Evolutionary conservation across 2,113 vertebrate genomes (phyloP), one percentile per base, ranked within the genome.

Genomic region (Thunnus thynnus): DNA sequence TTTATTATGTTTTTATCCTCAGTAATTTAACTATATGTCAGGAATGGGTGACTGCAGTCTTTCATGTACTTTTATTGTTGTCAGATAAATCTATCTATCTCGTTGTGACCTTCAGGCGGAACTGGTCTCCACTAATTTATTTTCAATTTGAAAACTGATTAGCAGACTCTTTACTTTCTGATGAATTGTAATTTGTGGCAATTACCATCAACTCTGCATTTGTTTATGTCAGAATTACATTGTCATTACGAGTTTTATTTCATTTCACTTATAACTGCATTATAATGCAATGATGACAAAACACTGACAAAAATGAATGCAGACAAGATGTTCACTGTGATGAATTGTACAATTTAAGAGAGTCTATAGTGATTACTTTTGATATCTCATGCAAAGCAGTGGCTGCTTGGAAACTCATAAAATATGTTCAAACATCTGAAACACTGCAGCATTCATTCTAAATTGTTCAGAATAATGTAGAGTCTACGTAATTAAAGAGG

Each of bases 191-290:
- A 70, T 63, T n/a, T 54, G 7, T 41, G 3, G 27, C 27, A 55
- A 47, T 50, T 13, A 30, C 25, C 18, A 56, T 36, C 13, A 47
- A 71, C 36, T 48, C 13, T 41, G 36, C 36, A 27, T 44, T 74
- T 18, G 6, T 58, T 61, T 81, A 17, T 32, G 10, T 32, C 12
- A 17, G 30, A 36, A 13, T 22, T 22, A 13, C 3, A 27, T 41
- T 57, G 16, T 52, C 46, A 66, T 72, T 22, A 48, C 55, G 41
- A 48, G 11, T 62, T 62, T 22, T 64, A 20, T 27, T 60, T 73
- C 13, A 22, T 32, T 25, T 51, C 13, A 30, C 22, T 52, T 30
- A 32, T 32, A 48, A 3, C 25, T 32, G 44, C 3, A n/a, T 57
- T 13, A 48, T 1, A 17, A 25, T 50, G 16, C 44, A 64, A 54